A percentile compares a stretch with the other conserved stretches of the same genome.
Evolutionary conservation across 2,888 invertebrate species (phyloP).

Genomic region (Lamellibrachia columna): DNA sequence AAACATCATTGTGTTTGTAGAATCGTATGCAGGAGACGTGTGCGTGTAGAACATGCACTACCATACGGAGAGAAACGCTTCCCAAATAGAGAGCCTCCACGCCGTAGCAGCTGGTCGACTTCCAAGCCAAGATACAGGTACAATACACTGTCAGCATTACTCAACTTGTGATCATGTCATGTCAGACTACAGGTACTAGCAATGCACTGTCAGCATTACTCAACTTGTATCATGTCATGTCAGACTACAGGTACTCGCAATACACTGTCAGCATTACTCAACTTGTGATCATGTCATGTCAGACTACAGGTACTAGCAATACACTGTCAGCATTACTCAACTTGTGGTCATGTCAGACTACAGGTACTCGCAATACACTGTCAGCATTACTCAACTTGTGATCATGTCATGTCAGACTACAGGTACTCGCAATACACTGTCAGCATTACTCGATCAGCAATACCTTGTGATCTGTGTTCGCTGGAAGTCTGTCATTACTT

Average conservation of each 20-base stretch:
- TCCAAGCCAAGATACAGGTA: not conserved
- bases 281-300: too few relatives aligned
- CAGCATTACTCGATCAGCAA: too few relatives aligned
- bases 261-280: not conserved
- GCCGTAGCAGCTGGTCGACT: not conserved
- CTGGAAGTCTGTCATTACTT: not conserved
- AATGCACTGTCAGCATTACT: not conserved
- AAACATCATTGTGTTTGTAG: constrained; percentile 37
- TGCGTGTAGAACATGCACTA: constrained; percentile 59
- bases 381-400: too few relatives aligned
- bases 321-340: too few relatives aligned
- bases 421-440: too few relatives aligned
- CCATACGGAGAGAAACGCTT: constrained; percentile 29
- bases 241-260: not conserved
- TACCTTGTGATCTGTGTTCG: not conserved
- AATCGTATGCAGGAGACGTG: constrained; percentile 52
- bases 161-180: not conserved
- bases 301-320: too few relatives aligned
- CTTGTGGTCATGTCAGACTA: not conserved
- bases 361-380: not conserved
- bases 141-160: not conserved
- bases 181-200: not conserved
- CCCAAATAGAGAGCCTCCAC: not conserved
- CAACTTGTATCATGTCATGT: not conserved
- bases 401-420: too few relatives aligned